phyloP scores from a whole-genome alignment of 2,113 vertebrate species.

The Fulmarus glacialis region DNA sequence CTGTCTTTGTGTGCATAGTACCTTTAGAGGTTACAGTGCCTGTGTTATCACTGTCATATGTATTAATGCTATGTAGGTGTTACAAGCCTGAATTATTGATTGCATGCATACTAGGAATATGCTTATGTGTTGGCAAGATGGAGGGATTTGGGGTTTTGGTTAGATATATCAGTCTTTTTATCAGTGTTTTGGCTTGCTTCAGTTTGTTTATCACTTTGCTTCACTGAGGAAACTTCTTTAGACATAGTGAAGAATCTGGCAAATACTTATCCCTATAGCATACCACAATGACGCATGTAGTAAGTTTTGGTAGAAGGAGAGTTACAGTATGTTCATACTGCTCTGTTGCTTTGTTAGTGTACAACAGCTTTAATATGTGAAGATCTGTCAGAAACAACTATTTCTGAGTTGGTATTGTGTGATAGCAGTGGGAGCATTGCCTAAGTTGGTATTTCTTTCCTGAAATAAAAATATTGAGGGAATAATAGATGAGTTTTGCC shows the following conservation, averaged over 20 bases:
- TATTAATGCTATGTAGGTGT: neutral
- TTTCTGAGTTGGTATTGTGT: neutral
- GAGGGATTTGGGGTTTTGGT: neutral
- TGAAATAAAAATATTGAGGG: neutral
- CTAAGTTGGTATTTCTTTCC: neutral
- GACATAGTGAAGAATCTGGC: neutral
- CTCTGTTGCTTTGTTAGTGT: neutral
- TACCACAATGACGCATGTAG: neutral
- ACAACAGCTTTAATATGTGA: neutral
- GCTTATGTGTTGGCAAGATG: neutral
- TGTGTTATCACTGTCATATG: neutral
- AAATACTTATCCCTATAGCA: neutral
- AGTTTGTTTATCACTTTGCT: neutral
- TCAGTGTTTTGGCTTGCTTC: neutral
- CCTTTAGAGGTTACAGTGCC: neutral
- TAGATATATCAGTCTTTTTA: neutral
- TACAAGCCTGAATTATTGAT: neutral
- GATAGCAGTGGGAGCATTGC: neutral
- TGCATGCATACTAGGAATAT: neutral
- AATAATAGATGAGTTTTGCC: neutral
- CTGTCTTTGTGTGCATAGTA: neutral
- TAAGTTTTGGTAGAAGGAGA: neutral
- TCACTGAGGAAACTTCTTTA: neutral
- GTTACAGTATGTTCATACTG: neutral
- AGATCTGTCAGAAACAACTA: neutral